phyloP scores from a whole-genome alignment of 2,113 vertebrate genomes.

The Rhodinocichla rosea region DNA sequence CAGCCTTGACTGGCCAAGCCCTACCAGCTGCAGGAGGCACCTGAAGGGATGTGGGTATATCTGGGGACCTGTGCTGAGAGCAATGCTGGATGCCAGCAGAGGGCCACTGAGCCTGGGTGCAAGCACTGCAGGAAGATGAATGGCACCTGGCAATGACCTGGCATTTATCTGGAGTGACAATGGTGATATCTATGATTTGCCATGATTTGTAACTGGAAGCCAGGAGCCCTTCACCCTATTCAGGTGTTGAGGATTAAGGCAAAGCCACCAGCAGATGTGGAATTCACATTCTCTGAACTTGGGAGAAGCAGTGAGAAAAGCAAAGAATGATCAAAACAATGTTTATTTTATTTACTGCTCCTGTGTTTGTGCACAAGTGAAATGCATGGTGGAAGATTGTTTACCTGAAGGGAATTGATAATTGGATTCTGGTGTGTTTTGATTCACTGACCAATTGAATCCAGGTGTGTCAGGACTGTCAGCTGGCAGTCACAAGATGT shows the following conservation, averaged over 20 bases:
- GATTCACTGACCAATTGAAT: no score
- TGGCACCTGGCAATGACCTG: neutral
- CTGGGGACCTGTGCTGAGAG: neutral
- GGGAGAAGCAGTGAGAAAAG: no score
- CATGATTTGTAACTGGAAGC: neutral
- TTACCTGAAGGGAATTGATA: no score
- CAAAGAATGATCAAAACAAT: no score
- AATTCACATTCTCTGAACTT: no score
- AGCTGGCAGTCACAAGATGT: no score
- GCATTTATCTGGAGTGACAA: neutral
- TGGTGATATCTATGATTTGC: neutral
- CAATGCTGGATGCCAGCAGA: neutral
- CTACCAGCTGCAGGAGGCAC: neutral
- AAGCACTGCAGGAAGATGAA: neutral
- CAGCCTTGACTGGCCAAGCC: neutral
- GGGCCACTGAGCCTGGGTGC: neutral
- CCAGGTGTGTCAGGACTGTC: no score
- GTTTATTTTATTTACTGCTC: no score
- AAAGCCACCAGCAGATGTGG: neutral
- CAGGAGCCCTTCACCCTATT: neutral
- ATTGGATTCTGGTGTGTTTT: no score
- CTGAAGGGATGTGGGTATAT: neutral
- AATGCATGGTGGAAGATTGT: no score
- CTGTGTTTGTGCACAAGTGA: no score
- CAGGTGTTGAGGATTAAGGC: neutral